Evolutionary conservation across 2,888 invertebrate genomes (phyloP), one percentile per base, ranked within the genome.

Genomic region (Amphimallon solstitiale): DNA sequence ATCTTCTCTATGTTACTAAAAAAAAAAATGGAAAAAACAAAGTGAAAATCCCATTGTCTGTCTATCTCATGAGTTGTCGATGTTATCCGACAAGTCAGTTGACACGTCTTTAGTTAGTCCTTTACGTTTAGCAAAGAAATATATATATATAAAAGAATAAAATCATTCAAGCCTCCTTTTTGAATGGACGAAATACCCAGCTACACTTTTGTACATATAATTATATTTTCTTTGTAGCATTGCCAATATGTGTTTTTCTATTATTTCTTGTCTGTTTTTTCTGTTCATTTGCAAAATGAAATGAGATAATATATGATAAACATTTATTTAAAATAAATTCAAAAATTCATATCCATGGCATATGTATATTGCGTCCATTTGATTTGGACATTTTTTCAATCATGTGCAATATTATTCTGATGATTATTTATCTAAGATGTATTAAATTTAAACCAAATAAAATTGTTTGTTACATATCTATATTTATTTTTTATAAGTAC

Each of bases 401-500:
- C 79, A 81, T 82, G 82, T 82, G 82, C 82, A 82, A 82, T 82
- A 82, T 82, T 82, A 81, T 80, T 81, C 80, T 81, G 80, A 81
- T 72, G 77, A 81, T 82, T 81, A 82, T 82, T 82, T 82, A 82
- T 82, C 81, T 81, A 82, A 79, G 77, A 81, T 82, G 81, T 82
- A 82, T 81, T 81, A 79, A 81, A 80, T 79, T 81, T 80, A 82
- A 81, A 81, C 80, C 80, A 82, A 82, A 81, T 80, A 82, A 81
- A 81, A 80, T 79, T 82, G 82, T 82, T 82, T 82, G 82, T 82
- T 82, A 82, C 81, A 82, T 74, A 70, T 70, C 67, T 34, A 35
- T 43, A 35, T 63, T 52, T 51, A 17, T 56, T 56, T 56, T 38
- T 37, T n/a, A n/a, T n/a, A n/a, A n/a, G n/a, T n/a, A n/a, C n/a